Evolutionary conservation across 2,113 vertebrate species (phyloP).

Genomic region (Raja brachyura): DNA sequence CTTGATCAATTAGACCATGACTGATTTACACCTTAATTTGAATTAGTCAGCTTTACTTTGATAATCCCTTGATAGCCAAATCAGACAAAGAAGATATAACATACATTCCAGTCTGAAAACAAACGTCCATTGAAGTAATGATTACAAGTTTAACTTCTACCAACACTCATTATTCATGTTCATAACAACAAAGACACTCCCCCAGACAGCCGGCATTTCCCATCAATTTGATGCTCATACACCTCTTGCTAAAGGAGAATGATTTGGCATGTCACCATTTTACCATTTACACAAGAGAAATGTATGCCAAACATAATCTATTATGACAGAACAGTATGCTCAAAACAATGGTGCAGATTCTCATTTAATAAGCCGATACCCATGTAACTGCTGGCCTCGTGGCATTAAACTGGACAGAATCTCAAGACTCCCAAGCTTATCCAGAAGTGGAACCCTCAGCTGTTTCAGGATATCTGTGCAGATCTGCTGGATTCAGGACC

Average conservation of each 20-base stretch:
- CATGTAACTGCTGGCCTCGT: too few species aligned
- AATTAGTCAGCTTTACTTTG: neutral
- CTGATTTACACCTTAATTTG: neutral
- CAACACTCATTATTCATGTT: neutral
- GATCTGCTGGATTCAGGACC: too few species aligned
- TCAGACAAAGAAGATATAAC: neutral
- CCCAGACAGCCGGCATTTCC: neutral
- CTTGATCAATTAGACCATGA: neutral
- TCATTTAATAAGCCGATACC: too few species aligned
- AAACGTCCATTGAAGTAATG: neutral
- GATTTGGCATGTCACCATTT: neutral
- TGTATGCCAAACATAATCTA: neutral
- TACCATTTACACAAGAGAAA: neutral
- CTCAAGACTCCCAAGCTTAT: too few species aligned
- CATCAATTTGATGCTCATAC: neutral
- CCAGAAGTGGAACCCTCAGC: too few species aligned
- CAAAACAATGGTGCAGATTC: neutral
- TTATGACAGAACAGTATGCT: slow-evolving; percentile 4
- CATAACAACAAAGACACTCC: neutral
- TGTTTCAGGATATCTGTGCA: too few species aligned
- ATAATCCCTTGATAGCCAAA: neutral
- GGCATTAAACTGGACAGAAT: too few species aligned
- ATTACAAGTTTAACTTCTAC: neutral
- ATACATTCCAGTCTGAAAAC: neutral
- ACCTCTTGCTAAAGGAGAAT: neutral